Percentiles rank a stretch among this genome's conserved stretches.
Conservation (phyloP, 2,888 invertebrate genomes). For the Latheticus oryzae region DNA sequence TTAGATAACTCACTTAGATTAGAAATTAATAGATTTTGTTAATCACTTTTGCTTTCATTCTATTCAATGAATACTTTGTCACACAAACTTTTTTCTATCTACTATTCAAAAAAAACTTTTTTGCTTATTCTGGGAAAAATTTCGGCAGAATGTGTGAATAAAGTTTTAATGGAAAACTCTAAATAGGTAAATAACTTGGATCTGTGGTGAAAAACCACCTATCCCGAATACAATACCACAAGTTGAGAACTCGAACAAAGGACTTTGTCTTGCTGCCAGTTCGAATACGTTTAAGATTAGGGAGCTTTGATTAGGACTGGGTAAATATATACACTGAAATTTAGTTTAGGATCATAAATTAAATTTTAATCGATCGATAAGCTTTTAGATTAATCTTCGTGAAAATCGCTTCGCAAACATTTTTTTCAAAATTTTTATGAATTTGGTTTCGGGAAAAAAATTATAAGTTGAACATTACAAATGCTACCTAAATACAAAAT, state of each 20-base stretch:
- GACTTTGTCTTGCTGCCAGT: constrained; percentile 30
- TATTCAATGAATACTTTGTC: not conserved
- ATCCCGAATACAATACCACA: constrained; percentile 24
- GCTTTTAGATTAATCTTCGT: too few relatives aligned
- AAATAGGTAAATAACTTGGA: constrained; percentile 27
- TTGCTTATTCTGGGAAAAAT: constrained; percentile 8
- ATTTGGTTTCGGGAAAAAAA: not conserved
- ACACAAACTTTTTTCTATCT: too few relatives aligned
- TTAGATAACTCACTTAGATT: constrained; percentile 22
- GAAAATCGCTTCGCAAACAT: too few relatives aligned
- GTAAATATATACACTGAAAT: constrained; percentile 27
- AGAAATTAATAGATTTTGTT: constrained; percentile 16
- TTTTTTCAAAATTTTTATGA: not conserved
- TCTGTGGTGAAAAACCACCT: constrained; percentile 14
- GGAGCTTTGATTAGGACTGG: constrained; percentile 28
- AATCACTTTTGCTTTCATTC: constrained; percentile 14
- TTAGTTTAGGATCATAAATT: constrained; percentile 21
- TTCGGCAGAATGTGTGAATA: constrained; percentile 11
- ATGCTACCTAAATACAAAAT: too few relatives aligned
- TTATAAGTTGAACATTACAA: not conserved
- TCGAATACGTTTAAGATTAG: constrained; percentile 31
- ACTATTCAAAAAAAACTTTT: too few relatives aligned
- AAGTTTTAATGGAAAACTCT: constrained; percentile 28
- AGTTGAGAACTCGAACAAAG: constrained; percentile 25
- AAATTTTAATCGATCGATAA: constrained; percentile 24